Evolutionary conservation across 2,797 vertebrate species (phyloP), one percentile per base, ranked within the genome.

Genomic region (Streptopelia turtur): DNA sequence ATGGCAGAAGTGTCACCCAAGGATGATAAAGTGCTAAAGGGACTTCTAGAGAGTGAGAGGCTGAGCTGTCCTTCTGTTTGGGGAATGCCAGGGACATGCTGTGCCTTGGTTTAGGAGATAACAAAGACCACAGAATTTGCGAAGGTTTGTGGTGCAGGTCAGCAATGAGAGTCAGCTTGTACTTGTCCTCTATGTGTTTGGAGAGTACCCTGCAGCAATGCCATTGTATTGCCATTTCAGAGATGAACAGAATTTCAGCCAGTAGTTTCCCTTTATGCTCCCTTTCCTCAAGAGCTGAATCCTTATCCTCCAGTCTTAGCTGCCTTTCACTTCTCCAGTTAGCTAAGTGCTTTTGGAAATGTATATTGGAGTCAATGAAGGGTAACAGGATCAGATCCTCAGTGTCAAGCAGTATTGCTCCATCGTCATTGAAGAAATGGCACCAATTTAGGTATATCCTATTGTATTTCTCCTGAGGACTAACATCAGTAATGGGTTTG

Each of bases 301-400:
- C 60, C 49, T 92, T n/a, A 53, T 87, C 56, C 56, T 76, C 33
- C 27, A 49, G 0, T 35, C 59, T 86, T 60, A 57, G 45, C n/a
- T 76, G 22, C 27, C 37, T 95, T 92, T 94, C 14, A 22, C 61
- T 92, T 90, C 74, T 56, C 22, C 55, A 33, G 53, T 63, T 83
- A 81, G 59, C 23, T 60, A 70, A 78, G 21, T 89, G 59, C 33
- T 94, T 83, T 75, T 76, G 84, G 64, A 93, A 92, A 89, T 63
- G 31, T 25, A 20, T 43, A 57, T 75, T 72, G 90, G 57, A 93
- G 78, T 70, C 90, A 71, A 61, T 80, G 89, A 89, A 94, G 53
- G 69, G 74, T 93, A 96, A 92, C 92, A 77, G 84, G 81, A 83
- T 89, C 87, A 89, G 65, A 61, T 78, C 84, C 61, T 95, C 70